phyloP scores from a whole-genome alignment of 1,140 invertebrate genomes.

The Aphidius gifuensis region DNA sequence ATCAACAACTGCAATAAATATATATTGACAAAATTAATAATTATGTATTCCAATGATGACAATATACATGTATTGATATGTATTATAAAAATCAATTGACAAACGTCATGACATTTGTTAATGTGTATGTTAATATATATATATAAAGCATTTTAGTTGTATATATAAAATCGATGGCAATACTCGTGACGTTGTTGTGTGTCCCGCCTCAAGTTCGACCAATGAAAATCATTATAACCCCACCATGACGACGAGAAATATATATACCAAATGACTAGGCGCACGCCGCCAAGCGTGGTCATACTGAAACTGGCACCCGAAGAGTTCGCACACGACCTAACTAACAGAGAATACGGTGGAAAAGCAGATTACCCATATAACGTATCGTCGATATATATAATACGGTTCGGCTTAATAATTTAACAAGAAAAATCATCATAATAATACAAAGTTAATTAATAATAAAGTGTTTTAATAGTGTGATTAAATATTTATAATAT shows the following conservation, averaged over 20 bases:
- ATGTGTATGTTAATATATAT: slow-evolving; percentile 43
- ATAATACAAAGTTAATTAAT: too few relatives aligned
- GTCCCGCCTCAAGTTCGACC: slow-evolving; percentile 44
- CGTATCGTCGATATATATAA: slow-evolving; percentile 21
- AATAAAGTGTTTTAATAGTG: too few relatives aligned
- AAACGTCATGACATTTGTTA: slow-evolving; percentile 32
- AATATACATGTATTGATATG: not conserved
- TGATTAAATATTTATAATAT: not conserved
- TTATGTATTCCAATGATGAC: not conserved
- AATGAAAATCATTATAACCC: slow-evolving; percentile 31
- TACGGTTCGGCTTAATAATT: not conserved
- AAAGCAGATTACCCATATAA: slow-evolving; percentile 26
- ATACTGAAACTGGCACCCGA: slow-evolving; percentile 42
- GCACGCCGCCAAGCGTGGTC: slow-evolving; percentile 38
- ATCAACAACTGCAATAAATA: too few relatives aligned
- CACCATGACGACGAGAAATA: slow-evolving; percentile 1
- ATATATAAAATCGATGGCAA: slow-evolving; percentile 51
- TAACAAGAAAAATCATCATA: too few relatives aligned
- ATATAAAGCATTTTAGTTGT: slow-evolving; percentile 23
- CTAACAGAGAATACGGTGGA: slow-evolving; percentile 20
- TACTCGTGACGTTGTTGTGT: slow-evolving; percentile 45
- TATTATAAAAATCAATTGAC: slow-evolving; percentile 30
- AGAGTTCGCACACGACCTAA: slow-evolving; percentile 23
- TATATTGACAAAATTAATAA: too few relatives aligned
- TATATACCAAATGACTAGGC: not conserved